Conservation (phyloP, 2,113 vertebrate species). For the Herpetotheres cachinnans region DNA sequence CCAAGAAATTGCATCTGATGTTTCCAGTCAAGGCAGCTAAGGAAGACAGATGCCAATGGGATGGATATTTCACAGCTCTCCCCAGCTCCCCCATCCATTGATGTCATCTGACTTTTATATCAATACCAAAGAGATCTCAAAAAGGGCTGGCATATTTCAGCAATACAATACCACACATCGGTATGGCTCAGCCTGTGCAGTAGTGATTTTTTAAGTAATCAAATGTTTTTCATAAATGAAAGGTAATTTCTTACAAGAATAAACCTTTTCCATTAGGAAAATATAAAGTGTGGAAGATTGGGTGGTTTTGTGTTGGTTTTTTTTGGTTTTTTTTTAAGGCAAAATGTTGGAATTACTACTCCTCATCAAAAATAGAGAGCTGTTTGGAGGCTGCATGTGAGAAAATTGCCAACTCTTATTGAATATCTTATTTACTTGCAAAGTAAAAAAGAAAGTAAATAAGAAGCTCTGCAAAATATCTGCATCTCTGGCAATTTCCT, state of each 20-base stretch:
- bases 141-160: background rate
- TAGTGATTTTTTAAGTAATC: background rate
- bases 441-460: slow-evolving; percentile 19
- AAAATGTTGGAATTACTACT: background rate
- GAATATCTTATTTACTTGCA: slow-evolving; percentile 32
- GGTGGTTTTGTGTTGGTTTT: background rate
- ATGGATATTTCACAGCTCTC: background rate
- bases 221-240: background rate
- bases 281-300: background rate
- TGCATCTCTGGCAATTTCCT: slow-evolving; percentile 52
- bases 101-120: background rate
- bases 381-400: background rate
- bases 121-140: background rate
- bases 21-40: background rate
- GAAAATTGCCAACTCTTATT: slow-evolving; percentile 33
- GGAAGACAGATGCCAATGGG: background rate
- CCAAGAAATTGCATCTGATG: background rate
- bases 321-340: background rate
- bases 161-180: background rate
- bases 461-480: slow-evolving; percentile 24
- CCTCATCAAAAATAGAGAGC: slow-evolving; percentile 5
- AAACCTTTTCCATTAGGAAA: slow-evolving; percentile 11
- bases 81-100: background rate
- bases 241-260: background rate
- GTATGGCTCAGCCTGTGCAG: background rate